A percentile compares a stretch with the other conserved stretches of the same genome.
phyloP scores from a whole-genome alignment of 2,797 vertebrate species.

The Buceros bicornis region DNA sequence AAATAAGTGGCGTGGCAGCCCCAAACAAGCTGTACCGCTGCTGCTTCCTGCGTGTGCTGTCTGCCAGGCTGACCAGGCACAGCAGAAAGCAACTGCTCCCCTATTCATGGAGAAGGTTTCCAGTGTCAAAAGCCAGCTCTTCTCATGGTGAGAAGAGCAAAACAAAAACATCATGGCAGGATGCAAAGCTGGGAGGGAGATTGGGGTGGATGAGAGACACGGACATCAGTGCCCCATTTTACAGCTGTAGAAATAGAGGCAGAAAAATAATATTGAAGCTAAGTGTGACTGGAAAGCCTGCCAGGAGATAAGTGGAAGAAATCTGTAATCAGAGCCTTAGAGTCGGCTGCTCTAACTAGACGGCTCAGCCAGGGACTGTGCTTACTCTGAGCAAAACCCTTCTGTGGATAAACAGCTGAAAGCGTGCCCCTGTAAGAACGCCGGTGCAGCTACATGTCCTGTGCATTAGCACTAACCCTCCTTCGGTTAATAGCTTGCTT shows the following conservation, averaged over 20 bases:
- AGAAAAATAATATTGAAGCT: not conserved
- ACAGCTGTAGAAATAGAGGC: not conserved
- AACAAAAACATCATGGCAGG: not conserved
- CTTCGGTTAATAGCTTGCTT: not conserved
- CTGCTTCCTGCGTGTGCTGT: not conserved
- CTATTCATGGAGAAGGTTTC: not conserved
- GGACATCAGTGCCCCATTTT: not conserved
- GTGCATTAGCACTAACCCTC: not conserved
- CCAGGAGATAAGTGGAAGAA: not conserved
- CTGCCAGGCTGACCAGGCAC: not conserved
- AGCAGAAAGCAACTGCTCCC: rapidly evolving
- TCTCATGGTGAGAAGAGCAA: not conserved
- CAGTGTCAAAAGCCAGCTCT: not conserved
- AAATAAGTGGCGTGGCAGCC: not conserved
- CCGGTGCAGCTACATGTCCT: not conserved
- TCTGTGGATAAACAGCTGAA: not conserved
- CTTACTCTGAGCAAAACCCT: not conserved
- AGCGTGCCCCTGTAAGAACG: not conserved
- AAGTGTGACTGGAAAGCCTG: not conserved
- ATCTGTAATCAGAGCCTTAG: not conserved
- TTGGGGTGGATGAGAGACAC: not conserved
- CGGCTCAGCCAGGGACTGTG: not conserved
- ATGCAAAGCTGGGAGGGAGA: not conserved
- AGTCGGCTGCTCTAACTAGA: not conserved
- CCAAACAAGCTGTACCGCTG: not conserved